Evolutionary conservation across 2,797 vertebrate species (phyloP).

Genomic region (Poecilia gillii): DNA sequence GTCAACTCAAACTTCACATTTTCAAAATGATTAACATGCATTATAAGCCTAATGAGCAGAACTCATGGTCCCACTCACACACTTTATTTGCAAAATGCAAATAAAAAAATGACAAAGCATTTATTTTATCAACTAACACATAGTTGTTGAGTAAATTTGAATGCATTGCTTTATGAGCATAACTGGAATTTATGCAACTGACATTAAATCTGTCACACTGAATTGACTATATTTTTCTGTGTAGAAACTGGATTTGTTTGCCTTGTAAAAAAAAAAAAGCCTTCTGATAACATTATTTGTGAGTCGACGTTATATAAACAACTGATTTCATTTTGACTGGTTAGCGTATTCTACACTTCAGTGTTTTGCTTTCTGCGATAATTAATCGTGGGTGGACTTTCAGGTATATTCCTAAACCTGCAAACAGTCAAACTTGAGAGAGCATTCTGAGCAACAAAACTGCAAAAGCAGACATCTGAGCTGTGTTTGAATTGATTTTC

Average conservation of each 20-base stretch:
- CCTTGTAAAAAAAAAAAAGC: not conserved
- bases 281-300: not conserved
- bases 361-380: not conserved
- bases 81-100: no score
- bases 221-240: not conserved
- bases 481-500: constrained; percentile 58
- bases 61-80: no score
- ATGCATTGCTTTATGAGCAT: not conserved
- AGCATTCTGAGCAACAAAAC: not conserved
- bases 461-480: constrained; percentile 17
- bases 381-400: no score
- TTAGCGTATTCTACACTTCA: not conserved
- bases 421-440: not conserved
- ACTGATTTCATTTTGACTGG: not conserved
- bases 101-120: no score
- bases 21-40: no score
- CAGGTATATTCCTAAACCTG: not conserved
- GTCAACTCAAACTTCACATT: no score
- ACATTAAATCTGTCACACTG: not conserved
- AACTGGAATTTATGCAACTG: not conserved
- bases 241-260: not conserved
- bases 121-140: not conserved
- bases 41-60: no score
- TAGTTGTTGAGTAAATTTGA: not conserved
- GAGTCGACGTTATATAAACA: not conserved